A percentile compares a stretch with the other conserved stretches of the same genome.
phyloP scores from a whole-genome alignment of 2,888 invertebrate species.

The Phytoseiulus persimilis region DNA sequence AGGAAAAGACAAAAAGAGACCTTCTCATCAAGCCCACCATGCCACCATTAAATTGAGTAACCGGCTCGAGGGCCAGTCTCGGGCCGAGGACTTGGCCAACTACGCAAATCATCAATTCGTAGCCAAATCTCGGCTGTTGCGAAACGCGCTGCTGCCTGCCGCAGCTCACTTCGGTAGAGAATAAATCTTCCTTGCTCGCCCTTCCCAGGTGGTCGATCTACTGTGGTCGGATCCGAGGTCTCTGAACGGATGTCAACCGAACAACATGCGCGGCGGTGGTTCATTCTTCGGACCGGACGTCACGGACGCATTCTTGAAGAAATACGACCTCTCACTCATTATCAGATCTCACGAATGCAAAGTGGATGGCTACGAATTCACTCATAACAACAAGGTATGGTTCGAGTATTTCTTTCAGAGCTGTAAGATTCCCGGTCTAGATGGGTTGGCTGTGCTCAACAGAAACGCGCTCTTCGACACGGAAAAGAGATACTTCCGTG shows the following conservation, averaged over 20 bases:
- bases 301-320: slow-evolving; percentile 66
- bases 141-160: neutral
- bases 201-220: slow-evolving; percentile 71
- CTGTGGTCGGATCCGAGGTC: slow-evolving; percentile 87
- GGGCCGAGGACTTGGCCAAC: neutral
- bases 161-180: neutral
- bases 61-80: neutral
- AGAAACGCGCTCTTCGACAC: no score
- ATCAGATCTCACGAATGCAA: slow-evolving; percentile 89
- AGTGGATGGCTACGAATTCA: slow-evolving; percentile 77
- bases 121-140: neutral
- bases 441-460: no score
- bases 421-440: neutral
- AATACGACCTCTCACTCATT: slow-evolving; percentile 66
- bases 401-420: neutral
- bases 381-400: slow-evolving; percentile 69
- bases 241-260: slow-evolving; percentile 68
- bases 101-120: neutral
- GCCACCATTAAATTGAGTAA: neutral
- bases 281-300: slow-evolving; percentile 87
- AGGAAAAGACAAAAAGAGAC: neutral
- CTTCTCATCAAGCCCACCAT: neutral
- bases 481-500: no score
- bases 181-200: neutral
- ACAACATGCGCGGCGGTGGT: slow-evolving; percentile 77